Evolutionary conservation across 2,888 invertebrate genomes (phyloP).

Genomic region (Chrysolina haemoptera): DNA sequence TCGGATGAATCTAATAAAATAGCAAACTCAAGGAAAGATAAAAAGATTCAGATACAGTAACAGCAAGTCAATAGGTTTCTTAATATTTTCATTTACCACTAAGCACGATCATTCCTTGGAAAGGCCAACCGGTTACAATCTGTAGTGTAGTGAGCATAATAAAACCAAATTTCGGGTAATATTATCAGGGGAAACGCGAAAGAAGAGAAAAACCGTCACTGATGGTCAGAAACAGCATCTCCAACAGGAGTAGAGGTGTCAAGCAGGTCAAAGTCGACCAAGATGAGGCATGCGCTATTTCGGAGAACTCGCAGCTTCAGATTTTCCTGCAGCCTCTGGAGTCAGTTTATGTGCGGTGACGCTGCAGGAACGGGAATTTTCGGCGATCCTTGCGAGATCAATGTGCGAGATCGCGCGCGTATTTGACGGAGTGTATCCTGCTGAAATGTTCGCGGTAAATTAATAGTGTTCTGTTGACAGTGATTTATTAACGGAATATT

Average conservation of each 20-base stretch:
- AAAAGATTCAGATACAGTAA: neutral
- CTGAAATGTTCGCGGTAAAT: constrained; percentile 5
- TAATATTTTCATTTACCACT: neutral
- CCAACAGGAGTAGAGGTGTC: constrained; percentile 62
- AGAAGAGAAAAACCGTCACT: constrained; percentile 39
- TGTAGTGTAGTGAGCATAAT: constrained; percentile 38
- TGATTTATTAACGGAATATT: constrained; percentile 22
- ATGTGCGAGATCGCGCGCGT: constrained; percentile 42
- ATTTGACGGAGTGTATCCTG: constrained; percentile 15
- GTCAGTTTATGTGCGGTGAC: constrained; percentile 65
- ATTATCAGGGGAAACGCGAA: constrained; percentile 37
- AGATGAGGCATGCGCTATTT: constrained; percentile 59
- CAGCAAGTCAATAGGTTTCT: neutral
- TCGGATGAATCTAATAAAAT: neutral
- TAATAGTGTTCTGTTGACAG: constrained; percentile 24
- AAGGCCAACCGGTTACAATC: constrained; percentile 33
- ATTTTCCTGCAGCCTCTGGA: constrained; percentile 61
- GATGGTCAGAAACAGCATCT: constrained; percentile 49
- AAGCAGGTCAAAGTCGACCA: constrained; percentile 61
- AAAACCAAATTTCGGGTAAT: constrained; percentile 42
- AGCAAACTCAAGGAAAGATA: neutral
- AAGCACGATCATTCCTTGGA: constrained; percentile 25
- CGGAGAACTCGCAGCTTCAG: constrained; percentile 56
- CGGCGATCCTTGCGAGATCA: constrained; percentile 39
- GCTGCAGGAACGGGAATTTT: constrained; percentile 51